These are phyloP conservation scores for Bursaphelenchus mucronatus DNA, from an alignment of 1,140 invertebrate species.

Conservation along the genomic window DNA sequence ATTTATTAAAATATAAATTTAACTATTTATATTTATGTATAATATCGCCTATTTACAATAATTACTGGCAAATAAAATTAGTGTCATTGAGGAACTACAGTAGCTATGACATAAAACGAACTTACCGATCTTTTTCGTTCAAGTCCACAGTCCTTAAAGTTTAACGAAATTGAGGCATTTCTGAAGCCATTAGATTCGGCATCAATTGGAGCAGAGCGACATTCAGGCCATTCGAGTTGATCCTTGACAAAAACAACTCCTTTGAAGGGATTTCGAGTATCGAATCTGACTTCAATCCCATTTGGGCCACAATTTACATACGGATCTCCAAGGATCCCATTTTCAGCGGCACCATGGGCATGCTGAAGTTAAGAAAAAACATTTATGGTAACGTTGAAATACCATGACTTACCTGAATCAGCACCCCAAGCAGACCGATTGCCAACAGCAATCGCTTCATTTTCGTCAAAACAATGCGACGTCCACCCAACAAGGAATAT, in stretches of 20 bases:
- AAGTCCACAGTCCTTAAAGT: slow-evolving; percentile 52
- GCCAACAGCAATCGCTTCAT: no score
- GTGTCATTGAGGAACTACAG: slow-evolving; percentile 2
- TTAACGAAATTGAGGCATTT: slow-evolving; percentile 51
- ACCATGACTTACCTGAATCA: no score
- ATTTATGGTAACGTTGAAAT: no score
- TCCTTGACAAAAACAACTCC: slow-evolving; percentile 57
- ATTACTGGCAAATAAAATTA: not conserved
- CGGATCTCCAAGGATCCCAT: slow-evolving; percentile 54
- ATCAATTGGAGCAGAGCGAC: slow-evolving; percentile 46
- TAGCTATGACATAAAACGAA: slow-evolving; percentile 17
- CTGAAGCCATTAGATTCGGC: slow-evolving; percentile 24
- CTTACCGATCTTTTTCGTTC: slow-evolving; percentile 49
- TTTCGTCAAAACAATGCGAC: no score
- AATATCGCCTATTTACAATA: no score
- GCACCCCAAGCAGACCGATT: no score
- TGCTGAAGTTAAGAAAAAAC: not conserved
- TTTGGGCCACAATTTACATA: slow-evolving; percentile 56
- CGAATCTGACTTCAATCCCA: slow-evolving; percentile 56
- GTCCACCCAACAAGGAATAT: no score
- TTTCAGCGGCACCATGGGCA: slow-evolving; percentile 29
- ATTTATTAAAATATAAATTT: no score
- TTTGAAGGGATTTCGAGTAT: slow-evolving; percentile 52
- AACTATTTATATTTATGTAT: no score
- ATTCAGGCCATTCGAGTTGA: slow-evolving; percentile 52